Evolutionary conservation across 2,113 vertebrate species (phyloP).

Genomic region (Heterotis niloticus): DNA sequence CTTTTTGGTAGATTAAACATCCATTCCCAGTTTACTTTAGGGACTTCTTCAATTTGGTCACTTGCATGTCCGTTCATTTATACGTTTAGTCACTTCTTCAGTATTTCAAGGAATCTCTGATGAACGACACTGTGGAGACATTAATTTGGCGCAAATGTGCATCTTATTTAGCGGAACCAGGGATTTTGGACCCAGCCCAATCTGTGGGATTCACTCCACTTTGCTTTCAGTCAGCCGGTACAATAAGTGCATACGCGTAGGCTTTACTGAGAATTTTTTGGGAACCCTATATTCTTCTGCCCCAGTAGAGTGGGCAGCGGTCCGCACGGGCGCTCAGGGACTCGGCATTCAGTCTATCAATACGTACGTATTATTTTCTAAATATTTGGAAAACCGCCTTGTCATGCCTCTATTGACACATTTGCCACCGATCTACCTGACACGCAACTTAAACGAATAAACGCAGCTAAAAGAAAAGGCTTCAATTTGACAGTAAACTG

Average conservation of each 20-base stretch:
- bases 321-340: too few species aligned
- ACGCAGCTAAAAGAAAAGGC: too few species aligned
- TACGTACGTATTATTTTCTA: too few species aligned
- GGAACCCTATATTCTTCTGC: not conserved
- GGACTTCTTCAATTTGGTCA: not conserved
- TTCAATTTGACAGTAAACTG: too few species aligned
- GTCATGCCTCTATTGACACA: too few species aligned
- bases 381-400: too few species aligned
- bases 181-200: not conserved
- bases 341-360: too few species aligned
- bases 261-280: not conserved
- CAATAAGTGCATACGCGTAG: too few species aligned
- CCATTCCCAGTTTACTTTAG: not conserved
- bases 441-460: too few species aligned
- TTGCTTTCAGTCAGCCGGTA: not conserved
- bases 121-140: not conserved
- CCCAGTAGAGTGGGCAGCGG: too few species aligned
- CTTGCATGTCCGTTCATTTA: not conserved
- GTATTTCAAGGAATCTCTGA: not conserved
- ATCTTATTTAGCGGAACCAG: not conserved
- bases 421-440: too few species aligned
- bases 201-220: not conserved
- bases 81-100: constrained; percentile 9
- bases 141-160: not conserved
- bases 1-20: constrained; percentile 11